Evolutionary conservation across 2,797 vertebrate genomes (phyloP).

Genomic region (Myotis planiceps): DNA sequence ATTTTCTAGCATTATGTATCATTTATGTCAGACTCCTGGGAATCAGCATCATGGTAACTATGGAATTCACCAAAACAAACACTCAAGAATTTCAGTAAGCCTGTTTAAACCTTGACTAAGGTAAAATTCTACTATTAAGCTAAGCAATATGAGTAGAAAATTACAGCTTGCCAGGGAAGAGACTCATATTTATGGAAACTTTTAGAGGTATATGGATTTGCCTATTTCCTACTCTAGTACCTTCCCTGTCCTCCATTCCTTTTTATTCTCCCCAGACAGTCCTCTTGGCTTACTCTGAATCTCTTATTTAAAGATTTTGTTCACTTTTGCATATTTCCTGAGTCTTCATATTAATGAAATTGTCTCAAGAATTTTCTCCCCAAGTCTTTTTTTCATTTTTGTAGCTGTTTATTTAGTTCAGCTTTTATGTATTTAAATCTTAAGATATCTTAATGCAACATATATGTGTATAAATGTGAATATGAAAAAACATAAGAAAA

Average conservation of each 20-base stretch:
- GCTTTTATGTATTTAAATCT: neutral
- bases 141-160: constrained; percentile 1
- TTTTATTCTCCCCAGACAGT: neutral
- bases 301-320: neutral
- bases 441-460: neutral
- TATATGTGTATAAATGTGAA: neutral
- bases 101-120: constrained; percentile 33
- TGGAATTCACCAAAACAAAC: constrained; percentile 34
- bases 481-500: neutral
- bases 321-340: neutral
- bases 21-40: constrained; percentile 40
- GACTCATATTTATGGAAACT: neutral
- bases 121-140: constrained; percentile 43
- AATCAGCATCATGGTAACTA: neutral
- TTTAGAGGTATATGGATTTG: neutral
- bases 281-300: neutral
- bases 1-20: constrained; percentile 65
- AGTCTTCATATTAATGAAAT: constrained; percentile 11
- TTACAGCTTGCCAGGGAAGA: neutral
- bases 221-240: neutral
- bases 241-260: neutral
- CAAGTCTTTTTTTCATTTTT: neutral
- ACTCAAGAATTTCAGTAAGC: constrained; percentile 38
- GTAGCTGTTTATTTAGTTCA: neutral
- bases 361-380: neutral